phyloP scores from a whole-genome alignment of 2,113 vertebrate species.

The Vireo altiloquus region DNA sequence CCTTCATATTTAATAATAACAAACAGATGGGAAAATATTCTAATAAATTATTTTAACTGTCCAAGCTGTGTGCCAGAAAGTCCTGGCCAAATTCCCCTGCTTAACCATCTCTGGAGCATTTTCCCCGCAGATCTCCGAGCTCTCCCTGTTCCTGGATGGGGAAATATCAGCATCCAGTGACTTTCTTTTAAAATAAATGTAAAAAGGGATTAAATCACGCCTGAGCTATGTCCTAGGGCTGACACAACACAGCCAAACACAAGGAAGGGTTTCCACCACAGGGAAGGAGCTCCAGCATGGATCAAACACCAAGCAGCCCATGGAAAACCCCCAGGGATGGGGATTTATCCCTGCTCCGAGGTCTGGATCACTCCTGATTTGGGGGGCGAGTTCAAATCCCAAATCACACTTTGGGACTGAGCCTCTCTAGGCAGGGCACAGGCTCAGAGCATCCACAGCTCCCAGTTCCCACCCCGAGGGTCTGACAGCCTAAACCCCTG shows the following conservation, averaged over 20 bases:
- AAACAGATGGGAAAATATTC: conserved; percentile 48
- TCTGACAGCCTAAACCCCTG: not conserved
- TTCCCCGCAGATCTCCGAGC: not conserved
- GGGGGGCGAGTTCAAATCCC: not conserved
- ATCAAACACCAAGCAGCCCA: not conserved
- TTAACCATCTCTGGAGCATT: not conserved
- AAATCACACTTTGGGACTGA: not conserved
- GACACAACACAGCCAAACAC: accelerated
- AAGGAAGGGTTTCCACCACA: accelerated
- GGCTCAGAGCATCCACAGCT: not conserved
- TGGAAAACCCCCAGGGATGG: not conserved
- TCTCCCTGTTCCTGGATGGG: not conserved
- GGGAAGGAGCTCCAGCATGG: not conserved
- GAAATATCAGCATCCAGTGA: accelerated
- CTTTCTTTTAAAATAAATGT: not conserved
- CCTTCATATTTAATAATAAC: conserved; percentile 45
- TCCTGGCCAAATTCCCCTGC: not conserved
- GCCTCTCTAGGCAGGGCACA: not conserved
- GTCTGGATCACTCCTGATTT: accelerated
- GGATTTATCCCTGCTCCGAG: not conserved
- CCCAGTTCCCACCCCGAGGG: not conserved
- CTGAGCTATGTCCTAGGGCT: not conserved
- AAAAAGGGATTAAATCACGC: not conserved
- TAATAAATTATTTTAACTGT: conserved; percentile 40
- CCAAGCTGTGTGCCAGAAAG: conserved; percentile 17